Evolutionary conservation across 2,113 vertebrate species (phyloP), one percentile per base, ranked within the genome.

Genomic region (Erinaceus europaeus): DNA sequence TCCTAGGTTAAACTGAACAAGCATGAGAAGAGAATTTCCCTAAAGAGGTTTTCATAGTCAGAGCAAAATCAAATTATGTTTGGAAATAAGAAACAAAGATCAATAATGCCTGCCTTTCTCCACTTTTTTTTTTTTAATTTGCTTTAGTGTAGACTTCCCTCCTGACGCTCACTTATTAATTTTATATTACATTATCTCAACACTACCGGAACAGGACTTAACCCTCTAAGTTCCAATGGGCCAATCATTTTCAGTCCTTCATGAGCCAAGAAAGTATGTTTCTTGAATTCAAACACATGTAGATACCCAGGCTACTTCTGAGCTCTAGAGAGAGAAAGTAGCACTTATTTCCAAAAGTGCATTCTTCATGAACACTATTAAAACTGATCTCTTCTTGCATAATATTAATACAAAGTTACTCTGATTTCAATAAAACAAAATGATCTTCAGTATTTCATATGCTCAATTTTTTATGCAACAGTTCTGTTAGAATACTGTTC

Each of bases 21-120:
- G 29, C 15, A n/a, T 53, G 52, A 88, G 44, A 74, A 57, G 81
- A 74, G 34, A 89, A 52, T 80, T 92, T 81, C 38, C 53, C 76
- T 75, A 77, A 68, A 65, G 42, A 79, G 61, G 65, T 68, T 89
- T 85, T 87, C 34, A 78, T 75, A 89, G 69, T 64, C 65, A 90
- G 90, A 38, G 25, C 36, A 77, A 94, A 84, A 89, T 89, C 59
- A 71, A 91, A 89, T 90, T 86, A 72, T 13, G 62, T 55, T 40
- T 68, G 68, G 80, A 86, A 92, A 91, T 67, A 73, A 75, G 88
- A 85, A 94, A 78, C 42, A 38, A 76, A 74, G 74, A 27, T 44
- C 53, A 77, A 10, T 38, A 21, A 15, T 8, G 29, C 23, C 57
- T 2, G 42, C 52, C 29, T 34, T 17, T 21, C 15, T 9, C 25